Percentiles rank a stretch among this genome's conserved stretches.
phyloP scores from a whole-genome alignment of 2,113 vertebrate species.

The Anoplopoma fimbria region DNA sequence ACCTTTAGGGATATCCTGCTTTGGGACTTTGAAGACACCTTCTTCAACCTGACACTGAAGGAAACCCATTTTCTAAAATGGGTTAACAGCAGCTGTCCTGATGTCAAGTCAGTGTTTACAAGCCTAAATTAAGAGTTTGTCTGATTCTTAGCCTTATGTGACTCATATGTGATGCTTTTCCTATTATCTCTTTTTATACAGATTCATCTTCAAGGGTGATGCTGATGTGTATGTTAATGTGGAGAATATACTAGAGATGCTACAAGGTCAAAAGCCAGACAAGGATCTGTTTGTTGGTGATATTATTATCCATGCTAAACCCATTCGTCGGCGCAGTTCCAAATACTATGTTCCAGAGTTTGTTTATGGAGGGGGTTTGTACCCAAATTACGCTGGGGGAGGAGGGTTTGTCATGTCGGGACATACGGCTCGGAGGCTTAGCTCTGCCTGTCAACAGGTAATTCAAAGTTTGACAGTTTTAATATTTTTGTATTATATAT shows the following conservation, averaged over 20 bases:
- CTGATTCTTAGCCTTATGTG: not conserved
- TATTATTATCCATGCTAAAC: slow-evolving; percentile 92
- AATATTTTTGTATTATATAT: not conserved
- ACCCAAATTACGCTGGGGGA: slow-evolving; percentile 93
- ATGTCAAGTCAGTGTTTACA: slow-evolving; percentile 73
- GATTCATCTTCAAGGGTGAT: slow-evolving; percentile 96
- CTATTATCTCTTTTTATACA: slow-evolving; percentile 5
- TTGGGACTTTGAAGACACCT: slow-evolving; percentile 97
- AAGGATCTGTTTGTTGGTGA: slow-evolving; percentile 93
- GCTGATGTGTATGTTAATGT: slow-evolving; percentile 95
- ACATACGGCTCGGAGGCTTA: slow-evolving; percentile 87
- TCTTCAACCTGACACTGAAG: slow-evolving; percentile 98
- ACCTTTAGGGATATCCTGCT: slow-evolving; percentile 90
- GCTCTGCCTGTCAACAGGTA: slow-evolving; percentile 87
- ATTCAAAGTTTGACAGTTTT: not conserved
- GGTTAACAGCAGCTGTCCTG: slow-evolving; percentile 89
- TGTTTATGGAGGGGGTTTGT: slow-evolving; percentile 89
- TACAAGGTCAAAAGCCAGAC: slow-evolving; percentile 74
- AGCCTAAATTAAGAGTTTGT: not conserved
- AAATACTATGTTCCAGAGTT: slow-evolving; percentile 95
- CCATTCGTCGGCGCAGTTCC: slow-evolving; percentile 89
- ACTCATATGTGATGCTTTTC: not conserved
- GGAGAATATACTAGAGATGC: slow-evolving; percentile 93
- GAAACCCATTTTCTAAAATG: slow-evolving; percentile 96
- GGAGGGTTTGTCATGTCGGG: slow-evolving; percentile 95